These are phyloP conservation scores for Arenaria interpres DNA, from an alignment of 2,113 vertebrate genomes.

Conservation along the genomic window DNA sequence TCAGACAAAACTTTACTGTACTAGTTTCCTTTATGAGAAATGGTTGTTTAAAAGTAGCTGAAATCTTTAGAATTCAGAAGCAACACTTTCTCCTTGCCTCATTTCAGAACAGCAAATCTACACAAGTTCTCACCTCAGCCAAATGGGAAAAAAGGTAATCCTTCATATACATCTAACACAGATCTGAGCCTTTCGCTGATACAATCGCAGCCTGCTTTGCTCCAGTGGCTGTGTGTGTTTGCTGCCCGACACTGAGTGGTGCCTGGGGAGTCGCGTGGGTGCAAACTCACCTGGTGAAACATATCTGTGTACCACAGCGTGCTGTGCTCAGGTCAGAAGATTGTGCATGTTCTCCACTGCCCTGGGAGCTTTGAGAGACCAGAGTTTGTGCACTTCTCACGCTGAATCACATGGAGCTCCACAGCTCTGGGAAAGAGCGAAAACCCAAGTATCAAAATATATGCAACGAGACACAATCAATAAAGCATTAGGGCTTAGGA, in stretches of 20 bases:
- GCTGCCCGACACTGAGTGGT: not conserved
- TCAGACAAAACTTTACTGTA: not conserved
- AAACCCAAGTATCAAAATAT: not conserved
- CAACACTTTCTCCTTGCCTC: not conserved
- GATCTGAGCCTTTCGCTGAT: not conserved
- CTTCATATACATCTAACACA: not conserved
- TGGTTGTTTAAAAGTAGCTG: not conserved
- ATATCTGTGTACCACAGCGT: accelerated
- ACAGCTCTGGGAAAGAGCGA: not conserved
- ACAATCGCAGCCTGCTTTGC: not conserved
- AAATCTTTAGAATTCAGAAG: not conserved
- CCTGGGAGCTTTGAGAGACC: not conserved
- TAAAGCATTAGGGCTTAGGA: not conserved
- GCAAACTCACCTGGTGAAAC: not conserved
- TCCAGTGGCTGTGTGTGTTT: not conserved
- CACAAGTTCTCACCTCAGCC: not conserved
- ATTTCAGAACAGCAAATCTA: not conserved
- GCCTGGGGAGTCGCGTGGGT: not conserved
- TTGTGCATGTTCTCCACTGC: not conserved
- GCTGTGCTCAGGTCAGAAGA: not conserved
- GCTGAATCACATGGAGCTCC: not conserved
- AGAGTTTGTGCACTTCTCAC: not conserved
- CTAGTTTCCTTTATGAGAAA: not conserved
- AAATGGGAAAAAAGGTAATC: not conserved
- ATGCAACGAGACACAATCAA: not conserved